Percentiles rank a stretch among this genome's conserved stretches.
Evolutionary conservation across 2,113 vertebrate species (phyloP).

Genomic region (Accipiter virgatus): DNA sequence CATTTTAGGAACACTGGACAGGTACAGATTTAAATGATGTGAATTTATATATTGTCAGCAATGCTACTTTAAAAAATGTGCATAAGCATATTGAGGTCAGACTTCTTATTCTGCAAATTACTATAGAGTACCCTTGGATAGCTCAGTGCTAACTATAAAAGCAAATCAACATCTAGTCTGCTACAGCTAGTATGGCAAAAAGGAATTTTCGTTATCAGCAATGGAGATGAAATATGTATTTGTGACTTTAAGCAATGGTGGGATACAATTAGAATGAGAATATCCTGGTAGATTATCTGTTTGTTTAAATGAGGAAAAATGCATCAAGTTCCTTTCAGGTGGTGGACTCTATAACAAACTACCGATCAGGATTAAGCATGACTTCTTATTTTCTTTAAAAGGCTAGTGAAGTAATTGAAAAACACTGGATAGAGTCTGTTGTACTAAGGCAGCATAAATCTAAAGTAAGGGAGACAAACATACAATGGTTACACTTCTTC

Average conservation of each 20-base stretch:
- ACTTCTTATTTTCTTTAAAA: conserved; percentile 80
- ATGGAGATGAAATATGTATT: neutral
- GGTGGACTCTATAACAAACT: conserved; percentile 65
- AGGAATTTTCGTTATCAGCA: neutral
- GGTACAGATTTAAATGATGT: neutral
- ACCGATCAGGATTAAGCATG: conserved; percentile 65
- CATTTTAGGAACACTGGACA: neutral
- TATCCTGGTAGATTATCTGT: conserved; percentile 48
- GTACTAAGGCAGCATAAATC: conserved; percentile 90
- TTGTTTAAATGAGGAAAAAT: conserved; percentile 52
- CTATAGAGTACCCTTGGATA: neutral
- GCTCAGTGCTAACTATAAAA: neutral
- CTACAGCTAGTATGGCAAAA: neutral
- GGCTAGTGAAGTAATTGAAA: conserved; percentile 86
- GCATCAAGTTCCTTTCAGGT: conserved; percentile 33
- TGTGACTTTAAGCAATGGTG: neutral
- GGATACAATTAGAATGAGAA: conserved; percentile 22
- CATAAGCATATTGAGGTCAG: neutral
- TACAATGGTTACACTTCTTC: conserved; percentile 86
- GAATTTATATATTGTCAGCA: neutral
- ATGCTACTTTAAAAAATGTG: neutral
- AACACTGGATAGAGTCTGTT: conserved; percentile 76
- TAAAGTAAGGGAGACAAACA: conserved; percentile 76
- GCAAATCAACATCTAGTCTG: neutral
- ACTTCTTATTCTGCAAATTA: neutral